These are phyloP conservation scores for Thunnus albacares DNA, from an alignment of 2,797 vertebrate species.

Conservation along the genomic window DNA sequence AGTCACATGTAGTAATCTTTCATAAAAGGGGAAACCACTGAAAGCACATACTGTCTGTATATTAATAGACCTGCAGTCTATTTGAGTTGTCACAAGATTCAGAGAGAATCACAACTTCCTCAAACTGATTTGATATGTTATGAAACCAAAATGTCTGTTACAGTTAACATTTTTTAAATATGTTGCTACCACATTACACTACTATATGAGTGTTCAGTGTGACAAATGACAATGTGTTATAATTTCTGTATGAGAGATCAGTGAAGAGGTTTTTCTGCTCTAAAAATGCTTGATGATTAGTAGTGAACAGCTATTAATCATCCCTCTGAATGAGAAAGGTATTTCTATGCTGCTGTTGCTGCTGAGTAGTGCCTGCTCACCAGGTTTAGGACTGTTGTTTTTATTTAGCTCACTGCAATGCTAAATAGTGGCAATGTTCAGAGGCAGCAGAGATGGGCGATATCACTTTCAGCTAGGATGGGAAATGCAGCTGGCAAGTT, in stretches of 20 bases:
- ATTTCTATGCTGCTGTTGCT: constrained; percentile 45
- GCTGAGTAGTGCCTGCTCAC: constrained; percentile 13
- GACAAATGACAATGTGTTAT: not conserved
- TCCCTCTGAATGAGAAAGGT: not conserved
- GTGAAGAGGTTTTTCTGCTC: not conserved
- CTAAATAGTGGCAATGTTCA: constrained; percentile 50
- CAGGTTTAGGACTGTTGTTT: constrained; percentile 23
- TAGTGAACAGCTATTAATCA: not conserved
- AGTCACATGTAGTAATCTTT: constrained; percentile 35
- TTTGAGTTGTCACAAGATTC: constrained; percentile 46
- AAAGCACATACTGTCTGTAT: constrained; percentile 18
- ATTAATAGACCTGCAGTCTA: constrained; percentile 49
- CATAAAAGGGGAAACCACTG: constrained; percentile 52
- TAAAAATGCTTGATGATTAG: not conserved
- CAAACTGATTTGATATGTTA: constrained; percentile 12
- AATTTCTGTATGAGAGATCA: not conserved
- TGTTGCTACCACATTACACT: not conserved
- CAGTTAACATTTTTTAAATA: not conserved
- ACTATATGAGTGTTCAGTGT: not conserved
- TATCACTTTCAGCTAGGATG: not conserved
- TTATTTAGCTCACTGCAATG: constrained; percentile 10
- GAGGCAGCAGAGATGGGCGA: constrained; percentile 31
- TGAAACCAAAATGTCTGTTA: not conserved
- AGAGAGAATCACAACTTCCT: constrained; percentile 18
- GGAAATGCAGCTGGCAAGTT: not conserved